Conservation (phyloP, 2,797 vertebrate genomes). For the Leptoclinus maculatus region DNA sequence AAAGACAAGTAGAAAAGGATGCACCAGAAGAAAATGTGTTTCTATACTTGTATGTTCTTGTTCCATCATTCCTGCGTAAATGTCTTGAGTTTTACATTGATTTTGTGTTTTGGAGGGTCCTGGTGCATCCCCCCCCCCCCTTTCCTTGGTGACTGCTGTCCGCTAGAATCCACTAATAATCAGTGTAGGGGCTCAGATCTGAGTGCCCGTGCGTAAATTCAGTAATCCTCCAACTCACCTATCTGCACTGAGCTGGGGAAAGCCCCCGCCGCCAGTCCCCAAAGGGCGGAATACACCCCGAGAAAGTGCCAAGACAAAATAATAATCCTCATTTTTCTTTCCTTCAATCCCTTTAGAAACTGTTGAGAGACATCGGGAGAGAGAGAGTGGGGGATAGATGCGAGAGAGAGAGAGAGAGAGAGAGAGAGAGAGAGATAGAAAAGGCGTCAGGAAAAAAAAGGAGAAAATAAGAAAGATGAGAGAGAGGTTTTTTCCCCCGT, state of each 20-base stretch:
- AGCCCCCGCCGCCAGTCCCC: constrained; percentile 95
- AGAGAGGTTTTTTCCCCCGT: constrained; percentile 53
- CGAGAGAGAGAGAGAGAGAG: constrained; percentile 74
- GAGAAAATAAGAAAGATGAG: constrained; percentile 69
- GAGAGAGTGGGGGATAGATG: constrained; percentile 79
- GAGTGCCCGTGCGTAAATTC: constrained; percentile 67
- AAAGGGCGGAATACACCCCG: constrained; percentile 96
- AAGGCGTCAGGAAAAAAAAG: constrained; percentile 74
- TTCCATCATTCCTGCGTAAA: background rate
- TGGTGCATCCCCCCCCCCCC: background rate
- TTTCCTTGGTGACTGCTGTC: constrained; percentile 16
- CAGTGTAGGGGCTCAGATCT: constrained; percentile 43
- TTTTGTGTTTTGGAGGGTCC: constrained; percentile 19
- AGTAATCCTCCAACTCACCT: constrained; percentile 87
- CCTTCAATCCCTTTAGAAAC: constrained; percentile 87
- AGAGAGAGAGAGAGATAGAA: constrained; percentile 84
- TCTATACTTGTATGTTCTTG: constrained; percentile 11
- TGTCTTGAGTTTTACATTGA: constrained; percentile 12
- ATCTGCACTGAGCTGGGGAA: constrained; percentile 99
- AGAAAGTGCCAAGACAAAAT: constrained; percentile 92
- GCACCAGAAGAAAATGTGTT: background rate
- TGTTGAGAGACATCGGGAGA: constrained; percentile 93
- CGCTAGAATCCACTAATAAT: constrained; percentile 31
- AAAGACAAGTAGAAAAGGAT: background rate
- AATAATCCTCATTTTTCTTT: constrained; percentile 96